Percentiles rank a stretch among this genome's conserved stretches.
These are phyloP conservation scores for Nipponia nippon DNA, from an alignment of 2,113 vertebrate genomes.

Conservation along the genomic window DNA sequence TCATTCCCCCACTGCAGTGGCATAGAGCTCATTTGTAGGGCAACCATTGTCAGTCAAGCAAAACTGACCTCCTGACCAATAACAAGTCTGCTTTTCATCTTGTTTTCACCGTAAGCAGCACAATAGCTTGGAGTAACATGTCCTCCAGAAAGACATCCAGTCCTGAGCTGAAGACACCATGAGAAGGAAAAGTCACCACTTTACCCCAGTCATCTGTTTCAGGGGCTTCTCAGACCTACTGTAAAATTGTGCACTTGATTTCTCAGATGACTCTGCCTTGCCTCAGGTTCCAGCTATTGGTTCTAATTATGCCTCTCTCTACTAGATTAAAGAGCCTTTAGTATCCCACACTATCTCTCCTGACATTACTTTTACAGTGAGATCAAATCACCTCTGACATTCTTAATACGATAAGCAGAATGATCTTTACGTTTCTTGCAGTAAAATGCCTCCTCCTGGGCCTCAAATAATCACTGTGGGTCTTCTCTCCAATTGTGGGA, in stretches of 20 bases:
- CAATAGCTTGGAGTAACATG: background rate
- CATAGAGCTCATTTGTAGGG: background rate
- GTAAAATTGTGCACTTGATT: background rate
- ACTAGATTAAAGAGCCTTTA: conserved; percentile 32
- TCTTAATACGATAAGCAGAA: conserved; percentile 8
- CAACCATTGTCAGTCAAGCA: background rate
- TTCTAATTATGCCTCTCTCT: conserved; percentile 37
- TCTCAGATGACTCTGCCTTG: conserved; percentile 9
- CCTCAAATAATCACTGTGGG: background rate
- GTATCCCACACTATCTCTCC: background rate
- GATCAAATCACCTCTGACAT: conserved; percentile 36
- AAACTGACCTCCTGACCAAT: background rate
- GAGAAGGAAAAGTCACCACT: background rate
- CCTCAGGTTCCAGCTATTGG: conserved; percentile 28
- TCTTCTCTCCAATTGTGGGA: background rate
- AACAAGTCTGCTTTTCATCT: background rate
- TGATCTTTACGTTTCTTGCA: background rate
- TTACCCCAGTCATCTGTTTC: background rate
- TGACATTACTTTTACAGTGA: conserved; percentile 12
- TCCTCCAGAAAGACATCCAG: background rate
- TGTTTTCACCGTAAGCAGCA: background rate
- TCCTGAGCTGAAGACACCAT: background rate
- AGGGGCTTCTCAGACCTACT: background rate
- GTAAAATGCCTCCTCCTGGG: background rate
- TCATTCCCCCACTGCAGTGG: background rate